Conservation (phyloP, 2,888 invertebrate species). For the Oegoconia quadripuncta region DNA sequence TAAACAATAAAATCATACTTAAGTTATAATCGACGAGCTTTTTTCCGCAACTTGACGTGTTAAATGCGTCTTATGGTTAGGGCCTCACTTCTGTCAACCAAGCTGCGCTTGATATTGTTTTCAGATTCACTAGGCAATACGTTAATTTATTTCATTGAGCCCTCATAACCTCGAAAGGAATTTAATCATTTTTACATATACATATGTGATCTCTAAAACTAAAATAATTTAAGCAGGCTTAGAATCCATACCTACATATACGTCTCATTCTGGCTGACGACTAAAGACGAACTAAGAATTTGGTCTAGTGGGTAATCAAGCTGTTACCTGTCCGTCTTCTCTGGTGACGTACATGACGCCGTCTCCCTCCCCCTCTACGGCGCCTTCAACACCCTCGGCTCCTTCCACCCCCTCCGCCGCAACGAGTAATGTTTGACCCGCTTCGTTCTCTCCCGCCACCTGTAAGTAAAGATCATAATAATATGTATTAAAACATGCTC, state of each 20-base stretch:
- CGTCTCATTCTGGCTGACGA: too few species aligned
- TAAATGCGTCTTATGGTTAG: too few species aligned
- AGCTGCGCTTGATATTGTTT: too few species aligned
- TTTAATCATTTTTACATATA: too few species aligned
- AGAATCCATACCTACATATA: neutral
- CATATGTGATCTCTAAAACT: too few species aligned
- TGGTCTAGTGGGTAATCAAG: neutral
- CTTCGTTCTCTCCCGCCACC: conserved; percentile 89
- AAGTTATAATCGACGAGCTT: too few species aligned
- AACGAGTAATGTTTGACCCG: conserved; percentile 86
- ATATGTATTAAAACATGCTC: too few species aligned
- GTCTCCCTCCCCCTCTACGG: conserved; percentile 84
- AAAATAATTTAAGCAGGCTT: neutral
- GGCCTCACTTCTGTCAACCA: too few species aligned
- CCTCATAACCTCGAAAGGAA: too few species aligned
- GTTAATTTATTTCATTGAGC: too few species aligned
- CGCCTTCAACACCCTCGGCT: conserved; percentile 78
- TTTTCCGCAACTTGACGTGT: too few species aligned
- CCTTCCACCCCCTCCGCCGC: conserved; percentile 83
- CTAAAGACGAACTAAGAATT: neutral
- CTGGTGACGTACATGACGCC: conserved; percentile 77
- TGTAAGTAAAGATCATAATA: conserved; percentile 41
- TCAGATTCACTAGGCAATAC: neutral
- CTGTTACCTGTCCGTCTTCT: conserved; percentile 65
- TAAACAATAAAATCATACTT: conserved; percentile 73